Base-by-base conservation (phyloP, 2,797 vertebrate genomes). In the Taeniopygia guttata region DNA sequence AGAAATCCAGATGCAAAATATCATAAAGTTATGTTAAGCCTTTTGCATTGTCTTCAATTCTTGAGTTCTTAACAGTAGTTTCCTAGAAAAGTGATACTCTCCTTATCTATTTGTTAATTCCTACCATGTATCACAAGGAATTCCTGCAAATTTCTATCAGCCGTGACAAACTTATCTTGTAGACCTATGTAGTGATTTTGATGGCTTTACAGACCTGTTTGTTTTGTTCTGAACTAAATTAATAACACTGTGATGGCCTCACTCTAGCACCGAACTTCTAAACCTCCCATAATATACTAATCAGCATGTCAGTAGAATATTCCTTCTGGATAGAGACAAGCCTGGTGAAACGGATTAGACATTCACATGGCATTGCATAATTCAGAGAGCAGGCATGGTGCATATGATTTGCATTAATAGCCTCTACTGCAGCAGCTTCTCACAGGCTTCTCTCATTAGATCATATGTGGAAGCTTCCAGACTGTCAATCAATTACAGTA, bases 401-500 rank as follows among this genome's bases (percentile, higher is more conserved):
- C 97, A 98, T 98, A 96, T 80, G 87, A 98, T 98, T 98, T 98
- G 97, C 98, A 98, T 98, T 98, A 98, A 98, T 98, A 97, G 96
- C 96, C 95, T 95, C 76, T 73, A 49, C 88, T 56, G 69, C 96
- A 96, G 95, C 92, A 96, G 88, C 92, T 97, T 92, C 93, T 98
- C 93, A 86, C 96, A 89, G 96, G 97, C 93, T 95, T 94, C 94
- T 97, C 97, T 98, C 97, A 97, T 98, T 98, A 98, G 97, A 97
- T 96, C 64, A 34, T 94, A 96, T 96, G 92, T 96, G 91, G 97
- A 98, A 97, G 97, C 90, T 97, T 98, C 97, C 95, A 97, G 96
- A 97, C 97, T 98, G 98, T 98, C 98, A 98, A 97, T 98, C 98
- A 98, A 98, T 98, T 98, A 98, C 81, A 97, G 96, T 97, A 97